phyloP scores from a whole-genome alignment of 2,113 vertebrate species.

The Barnardius zonarius region DNA sequence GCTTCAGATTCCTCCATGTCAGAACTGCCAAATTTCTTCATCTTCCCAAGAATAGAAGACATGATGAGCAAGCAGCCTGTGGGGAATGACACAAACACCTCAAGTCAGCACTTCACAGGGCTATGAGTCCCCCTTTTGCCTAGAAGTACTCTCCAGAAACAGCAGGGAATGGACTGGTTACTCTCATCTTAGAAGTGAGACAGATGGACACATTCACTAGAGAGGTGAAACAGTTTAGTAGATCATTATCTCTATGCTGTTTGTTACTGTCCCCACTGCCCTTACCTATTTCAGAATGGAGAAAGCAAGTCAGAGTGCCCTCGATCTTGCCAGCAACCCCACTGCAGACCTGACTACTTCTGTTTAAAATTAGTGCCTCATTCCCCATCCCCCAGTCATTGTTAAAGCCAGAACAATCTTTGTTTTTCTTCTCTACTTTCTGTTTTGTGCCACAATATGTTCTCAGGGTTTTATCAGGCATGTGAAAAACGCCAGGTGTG shows the following conservation, averaged over 20 bases:
- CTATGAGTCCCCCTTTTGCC: not conserved
- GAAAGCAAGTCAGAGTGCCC: not conserved
- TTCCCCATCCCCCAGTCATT: not conserved
- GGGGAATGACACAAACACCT: not conserved
- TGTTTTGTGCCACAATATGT: not conserved
- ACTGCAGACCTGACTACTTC: not conserved
- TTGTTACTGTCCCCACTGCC: not conserved
- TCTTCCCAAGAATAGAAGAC: slow-evolving; percentile 70
- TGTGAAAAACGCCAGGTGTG: not conserved
- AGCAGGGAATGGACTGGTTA: not conserved
- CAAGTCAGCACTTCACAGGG: not conserved
- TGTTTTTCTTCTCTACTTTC: not conserved
- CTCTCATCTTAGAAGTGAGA: not conserved
- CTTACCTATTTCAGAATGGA: not conserved
- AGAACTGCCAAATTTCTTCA: slow-evolving; percentile 79
- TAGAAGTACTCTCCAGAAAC: not conserved
- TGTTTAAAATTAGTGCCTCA: not conserved
- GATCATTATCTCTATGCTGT: not conserved
- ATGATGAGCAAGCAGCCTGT: slow-evolving; percentile 32
- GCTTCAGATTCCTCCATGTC: slow-evolving; percentile 67
- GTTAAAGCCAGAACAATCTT: not conserved
- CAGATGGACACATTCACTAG: not conserved
- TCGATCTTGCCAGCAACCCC: not conserved
- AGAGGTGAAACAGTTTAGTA: not conserved
- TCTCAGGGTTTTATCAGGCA: not conserved